Base-by-base conservation (phyloP, 2,888 invertebrate species). In the Epinotia bilunana region DNA sequence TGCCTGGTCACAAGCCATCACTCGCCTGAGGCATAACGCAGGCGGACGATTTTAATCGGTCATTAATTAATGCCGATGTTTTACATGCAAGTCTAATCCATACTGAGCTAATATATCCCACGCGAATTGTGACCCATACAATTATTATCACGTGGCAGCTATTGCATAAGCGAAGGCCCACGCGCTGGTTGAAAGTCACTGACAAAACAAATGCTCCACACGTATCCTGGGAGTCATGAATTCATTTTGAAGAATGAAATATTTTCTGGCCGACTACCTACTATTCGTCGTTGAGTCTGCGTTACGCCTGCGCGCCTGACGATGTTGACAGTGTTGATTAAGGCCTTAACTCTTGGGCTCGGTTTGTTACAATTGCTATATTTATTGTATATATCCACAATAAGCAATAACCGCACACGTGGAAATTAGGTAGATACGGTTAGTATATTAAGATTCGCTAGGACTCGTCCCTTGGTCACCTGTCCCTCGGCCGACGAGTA, bases 391-490 rank as follows among this genome's bases (percentile, higher is more conserved):
- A 67, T 67, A 12, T 67, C 43, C 46, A n/a, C 12, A 46, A 49
- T 69, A 18, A 23, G n/a, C 60, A 23, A 9, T 9, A 39, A n/a
- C 28, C 7, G 12, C n/a, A 49, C 55, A 43, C 53, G 28, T 55
- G 67, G 67, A 60, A 55, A 33, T 74, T 64, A 46, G 49, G 53
- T 69, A 62, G 63, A 73, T 73, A 73, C 67, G 33, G 33, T 23
- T 63, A 63, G 46, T 49, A 23, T 74, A 63, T 58, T 74, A 60
- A 70, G 39, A 60, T 53, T 68, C 55, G 68, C 68, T 43, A 62
- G 60, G 73, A 39, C 55, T 61, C 61, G 61, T 68, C 55, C 53
- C 60, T 68, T 68, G 62, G 68, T 39, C 39, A 39, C 9, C 39
- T 39, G 39, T 9, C 39, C 39, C 39, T 7, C 39, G 39, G 39